A percentile compares a stretch with the other conserved stretches of the same genome.
Conservation (phyloP, 1,140 invertebrate genomes). For the Drosophila murphyi region DNA sequence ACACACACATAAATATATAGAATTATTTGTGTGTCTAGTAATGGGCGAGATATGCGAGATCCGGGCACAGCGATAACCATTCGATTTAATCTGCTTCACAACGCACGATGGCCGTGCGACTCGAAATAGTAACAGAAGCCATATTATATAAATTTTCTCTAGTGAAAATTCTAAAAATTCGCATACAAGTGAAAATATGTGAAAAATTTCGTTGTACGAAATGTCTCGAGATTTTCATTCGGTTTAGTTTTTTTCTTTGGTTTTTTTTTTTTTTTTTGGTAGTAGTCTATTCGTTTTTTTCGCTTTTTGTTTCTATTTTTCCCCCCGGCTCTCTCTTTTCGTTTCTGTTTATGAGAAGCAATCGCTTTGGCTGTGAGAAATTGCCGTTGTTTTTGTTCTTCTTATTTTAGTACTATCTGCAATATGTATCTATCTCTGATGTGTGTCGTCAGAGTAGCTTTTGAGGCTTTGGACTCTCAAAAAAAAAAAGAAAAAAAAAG, state of each 20-base stretch:
- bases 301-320: slow-evolving; percentile 41
- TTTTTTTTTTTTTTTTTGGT: slow-evolving; percentile 36
- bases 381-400: slow-evolving; percentile 44
- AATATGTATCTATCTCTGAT: slow-evolving; percentile 4
- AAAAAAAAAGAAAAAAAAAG: slow-evolving; percentile 4
- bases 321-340: slow-evolving; percentile 48
- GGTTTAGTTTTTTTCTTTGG: slow-evolving; percentile 58
- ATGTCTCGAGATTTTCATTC: slow-evolving; percentile 78
- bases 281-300: slow-evolving; percentile 43
- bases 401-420: slow-evolving; percentile 47
- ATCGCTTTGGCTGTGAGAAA: slow-evolving; percentile 71
- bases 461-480: slow-evolving; percentile 24
- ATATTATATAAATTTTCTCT: slow-evolving; percentile 82
- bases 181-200: slow-evolving; percentile 83
- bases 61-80: slow-evolving; percentile 36
- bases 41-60: slow-evolving; percentile 29
- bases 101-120: slow-evolving; percentile 56
- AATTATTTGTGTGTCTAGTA: slow-evolving; percentile 29
- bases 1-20: not conserved
- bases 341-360: slow-evolving; percentile 76
- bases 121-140: slow-evolving; percentile 81
- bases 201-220: slow-evolving; percentile 82
- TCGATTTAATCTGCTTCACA: slow-evolving; percentile 52
- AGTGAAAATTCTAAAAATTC: slow-evolving; percentile 83
- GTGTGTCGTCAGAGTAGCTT: slow-evolving; percentile 31